Conservation (phyloP, 2,888 invertebrate species). For the Eristalis tenax region DNA sequence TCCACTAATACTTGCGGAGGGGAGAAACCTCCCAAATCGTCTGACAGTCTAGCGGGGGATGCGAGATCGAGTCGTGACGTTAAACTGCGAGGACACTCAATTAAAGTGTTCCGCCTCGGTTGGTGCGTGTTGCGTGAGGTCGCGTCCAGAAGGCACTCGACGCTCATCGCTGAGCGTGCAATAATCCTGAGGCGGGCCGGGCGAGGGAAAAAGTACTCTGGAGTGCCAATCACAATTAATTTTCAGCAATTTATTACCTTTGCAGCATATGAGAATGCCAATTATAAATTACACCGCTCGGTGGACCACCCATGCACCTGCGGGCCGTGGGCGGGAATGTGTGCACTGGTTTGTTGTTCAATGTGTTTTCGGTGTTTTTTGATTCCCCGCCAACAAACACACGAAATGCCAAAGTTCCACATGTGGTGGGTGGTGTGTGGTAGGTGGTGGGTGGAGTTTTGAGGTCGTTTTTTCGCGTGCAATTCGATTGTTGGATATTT, state of each 20-base stretch:
- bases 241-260: slow-evolving; percentile 42
- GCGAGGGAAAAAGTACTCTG: not conserved
- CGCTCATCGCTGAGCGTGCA: not conserved
- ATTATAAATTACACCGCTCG: slow-evolving; percentile 47
- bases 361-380: not conserved
- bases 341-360: not conserved
- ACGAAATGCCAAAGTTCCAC: not conserved
- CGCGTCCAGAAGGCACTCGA: not conserved
- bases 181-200: not conserved
- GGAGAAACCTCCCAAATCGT: slow-evolving; percentile 27
- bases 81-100: slow-evolving; percentile 25
- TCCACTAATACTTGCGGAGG: slow-evolving; percentile 55
- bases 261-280: slow-evolving; percentile 39
- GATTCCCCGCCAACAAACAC: not conserved
- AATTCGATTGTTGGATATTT: slow-evolving; percentile 34
- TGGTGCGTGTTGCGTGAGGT: not conserved
- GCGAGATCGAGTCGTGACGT: slow-evolving; percentile 22
- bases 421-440: not conserved
- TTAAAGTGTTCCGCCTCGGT: slow-evolving; percentile 23
- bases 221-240: slow-evolving; percentile 60
- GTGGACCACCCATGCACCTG: slow-evolving; percentile 3
- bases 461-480: not conserved
- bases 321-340: not conserved
- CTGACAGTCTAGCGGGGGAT: slow-evolving; percentile 4
- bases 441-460: not conserved